phyloP scores from a whole-genome alignment of 2,888 invertebrate genomes.

The Rotaria socialis region DNA sequence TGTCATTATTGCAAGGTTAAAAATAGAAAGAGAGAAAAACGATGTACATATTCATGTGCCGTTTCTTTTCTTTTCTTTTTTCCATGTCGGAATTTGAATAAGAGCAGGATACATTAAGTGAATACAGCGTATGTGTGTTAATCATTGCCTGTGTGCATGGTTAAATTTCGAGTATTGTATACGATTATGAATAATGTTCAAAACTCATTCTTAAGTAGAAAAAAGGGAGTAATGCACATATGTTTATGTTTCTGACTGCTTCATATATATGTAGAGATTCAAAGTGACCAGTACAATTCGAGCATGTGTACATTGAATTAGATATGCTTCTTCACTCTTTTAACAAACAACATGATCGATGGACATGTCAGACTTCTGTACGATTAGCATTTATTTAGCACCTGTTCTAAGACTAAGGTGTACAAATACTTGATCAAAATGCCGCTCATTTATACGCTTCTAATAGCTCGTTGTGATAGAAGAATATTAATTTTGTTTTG shows the following conservation, averaged over 20 bases:
- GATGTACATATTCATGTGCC: not conserved
- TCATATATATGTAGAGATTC: not conserved
- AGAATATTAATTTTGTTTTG: not conserved
- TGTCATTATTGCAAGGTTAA: not conserved
- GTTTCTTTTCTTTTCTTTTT: not conserved
- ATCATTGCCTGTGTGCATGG: not conserved
- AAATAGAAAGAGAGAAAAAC: not conserved
- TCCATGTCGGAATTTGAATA: not conserved
- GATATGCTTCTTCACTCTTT: conserved; percentile 1
- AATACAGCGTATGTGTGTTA: not conserved
- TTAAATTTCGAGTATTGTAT: not conserved
- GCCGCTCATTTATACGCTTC: not conserved
- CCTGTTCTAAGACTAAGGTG: not conserved
- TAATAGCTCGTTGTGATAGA: too few relatives aligned
- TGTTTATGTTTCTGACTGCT: conserved; percentile 14
- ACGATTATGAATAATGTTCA: conserved; percentile 11
- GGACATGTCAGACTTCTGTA: not conserved
- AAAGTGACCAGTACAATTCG: not conserved
- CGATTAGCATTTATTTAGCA: not conserved
- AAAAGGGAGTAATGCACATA: not conserved
- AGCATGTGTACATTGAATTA: not conserved
- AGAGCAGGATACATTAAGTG: not conserved
- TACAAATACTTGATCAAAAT: not conserved
- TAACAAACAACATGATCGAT: conserved; percentile 13
- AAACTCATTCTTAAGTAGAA: not conserved